Evolutionary conservation across 2,113 vertebrate genomes (phyloP).

Genomic region (Ciconia boyciana): DNA sequence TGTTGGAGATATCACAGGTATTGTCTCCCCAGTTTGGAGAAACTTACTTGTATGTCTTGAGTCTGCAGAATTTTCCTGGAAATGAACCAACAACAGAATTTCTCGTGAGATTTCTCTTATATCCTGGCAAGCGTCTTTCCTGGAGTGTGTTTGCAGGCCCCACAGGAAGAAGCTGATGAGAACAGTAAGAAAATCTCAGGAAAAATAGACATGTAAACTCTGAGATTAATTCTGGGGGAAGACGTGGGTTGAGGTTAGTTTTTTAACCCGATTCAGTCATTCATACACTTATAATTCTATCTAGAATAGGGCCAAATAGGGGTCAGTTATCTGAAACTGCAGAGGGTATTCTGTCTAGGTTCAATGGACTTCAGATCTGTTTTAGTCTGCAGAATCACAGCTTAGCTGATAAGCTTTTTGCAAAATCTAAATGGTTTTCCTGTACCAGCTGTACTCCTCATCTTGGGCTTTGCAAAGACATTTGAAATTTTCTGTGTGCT

Average conservation of each 20-base stretch:
- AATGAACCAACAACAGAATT: slow-evolving; percentile 36
- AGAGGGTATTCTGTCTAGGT: background rate
- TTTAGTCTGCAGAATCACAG: background rate
- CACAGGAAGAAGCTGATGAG: slow-evolving; percentile 57
- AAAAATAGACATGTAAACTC: slow-evolving; percentile 31
- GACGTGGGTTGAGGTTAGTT: background rate
- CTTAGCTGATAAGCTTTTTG: slow-evolving; percentile 37
- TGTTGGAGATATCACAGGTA: slow-evolving; percentile 23
- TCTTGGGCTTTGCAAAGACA: background rate
- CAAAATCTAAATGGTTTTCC: slow-evolving; percentile 2
- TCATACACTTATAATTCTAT: background rate
- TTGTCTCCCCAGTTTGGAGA: background rate
- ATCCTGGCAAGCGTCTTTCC: slow-evolving; percentile 55
- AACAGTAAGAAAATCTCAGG: slow-evolving; percentile 22
- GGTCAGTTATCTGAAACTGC: background rate
- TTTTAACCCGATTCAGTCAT: background rate
- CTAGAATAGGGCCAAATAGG: background rate
- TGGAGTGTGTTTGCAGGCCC: slow-evolving; percentile 19
- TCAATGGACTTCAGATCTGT: background rate
- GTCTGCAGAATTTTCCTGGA: slow-evolving; percentile 42
- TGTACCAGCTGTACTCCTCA: slow-evolving; percentile 1
- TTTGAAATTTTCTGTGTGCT: background rate
- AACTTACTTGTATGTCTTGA: background rate
- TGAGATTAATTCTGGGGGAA: slow-evolving; percentile 17
- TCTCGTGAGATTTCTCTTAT: slow-evolving; percentile 48